Conservation (phyloP, 2,797 vertebrate species). For the Iguana delicatissima region DNA sequence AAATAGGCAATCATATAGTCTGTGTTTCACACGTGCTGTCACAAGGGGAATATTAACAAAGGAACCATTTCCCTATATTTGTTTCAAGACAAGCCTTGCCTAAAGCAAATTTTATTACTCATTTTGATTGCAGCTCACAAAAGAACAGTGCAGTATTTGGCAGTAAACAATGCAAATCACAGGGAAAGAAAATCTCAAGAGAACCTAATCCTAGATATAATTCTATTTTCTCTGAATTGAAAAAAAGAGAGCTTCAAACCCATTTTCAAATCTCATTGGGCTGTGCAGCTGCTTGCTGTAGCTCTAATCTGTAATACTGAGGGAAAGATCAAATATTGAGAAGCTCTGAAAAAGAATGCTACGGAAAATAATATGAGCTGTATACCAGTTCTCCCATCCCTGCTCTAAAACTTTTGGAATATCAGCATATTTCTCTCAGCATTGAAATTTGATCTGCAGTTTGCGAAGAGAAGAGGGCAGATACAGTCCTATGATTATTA, state of each 20-base stretch:
- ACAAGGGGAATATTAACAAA: conserved; percentile 17
- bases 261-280: not conserved
- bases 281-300: not conserved
- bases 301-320: not conserved
- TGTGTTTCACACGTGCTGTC: not conserved
- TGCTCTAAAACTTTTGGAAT: not conserved
- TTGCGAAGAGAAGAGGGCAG: no score
- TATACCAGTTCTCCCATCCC: not conserved
- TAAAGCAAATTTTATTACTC: conserved; percentile 4
- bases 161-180: not conserved
- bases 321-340: not conserved
- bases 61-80: not conserved
- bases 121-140: not conserved
- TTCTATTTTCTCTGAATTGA: not conserved
- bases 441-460: not conserved
- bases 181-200: not conserved
- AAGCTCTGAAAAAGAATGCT: not conserved
- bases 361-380: not conserved
- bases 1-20: conserved; percentile 21
- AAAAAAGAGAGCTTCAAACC: not conserved
- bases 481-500: not conserved
- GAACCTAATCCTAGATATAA: not conserved
- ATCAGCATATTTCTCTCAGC: not conserved
- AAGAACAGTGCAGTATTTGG: not conserved
- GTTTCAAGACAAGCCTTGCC: conserved; percentile 7